Evolutionary conservation across 2,113 vertebrate genomes (phyloP), one percentile per base, ranked within the genome.

Genomic region (Myotis davidii): DNA sequence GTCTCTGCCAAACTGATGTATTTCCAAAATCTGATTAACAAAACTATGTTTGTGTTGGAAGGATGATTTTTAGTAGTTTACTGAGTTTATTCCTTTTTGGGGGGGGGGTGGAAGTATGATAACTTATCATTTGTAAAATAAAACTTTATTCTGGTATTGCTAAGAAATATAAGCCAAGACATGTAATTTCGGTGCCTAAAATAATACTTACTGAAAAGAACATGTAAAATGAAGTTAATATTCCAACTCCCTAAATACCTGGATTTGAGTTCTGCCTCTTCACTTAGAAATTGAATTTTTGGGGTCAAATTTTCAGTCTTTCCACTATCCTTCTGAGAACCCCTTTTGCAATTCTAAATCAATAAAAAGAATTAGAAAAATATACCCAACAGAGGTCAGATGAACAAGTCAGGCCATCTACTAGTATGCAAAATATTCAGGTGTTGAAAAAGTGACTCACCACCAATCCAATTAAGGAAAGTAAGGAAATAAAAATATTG

Each of bases 401-500:
- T 87, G 27, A 90, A 90, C 34, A 85, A 64, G 20, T 8, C 34
- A 96, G 54, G 39, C 50, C 42, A 86, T 25, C 16, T 72, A 54
- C 3, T 76, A 86, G 2, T 70, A 34, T 3, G 2, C 9, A 86
- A 91, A 92, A 65, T 89, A 92, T 25, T 56, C 29, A 88, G 56
- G 14, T 39, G 73, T 74, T 74, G 6, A 72, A 78, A 81, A 94
- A 79, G 23, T 52, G 9, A 93, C 17, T 29, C 95, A 18, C 12
- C 39, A 91, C 21, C 6, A 88, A 73, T 27, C 13, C 39, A 34
- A 82, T 76, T 48, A 97, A 97, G 98, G 97, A 98, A 98, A 98
- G 97, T 97, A 97, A 98, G 96, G 98, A 98, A 98, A 98, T 99
- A 98, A 98, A 98, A 99, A 98, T 97, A 98, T 98, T 98, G 97